Conservation (phyloP, 1,140 invertebrate species). For the Pseudobourletiella spinata region DNA sequence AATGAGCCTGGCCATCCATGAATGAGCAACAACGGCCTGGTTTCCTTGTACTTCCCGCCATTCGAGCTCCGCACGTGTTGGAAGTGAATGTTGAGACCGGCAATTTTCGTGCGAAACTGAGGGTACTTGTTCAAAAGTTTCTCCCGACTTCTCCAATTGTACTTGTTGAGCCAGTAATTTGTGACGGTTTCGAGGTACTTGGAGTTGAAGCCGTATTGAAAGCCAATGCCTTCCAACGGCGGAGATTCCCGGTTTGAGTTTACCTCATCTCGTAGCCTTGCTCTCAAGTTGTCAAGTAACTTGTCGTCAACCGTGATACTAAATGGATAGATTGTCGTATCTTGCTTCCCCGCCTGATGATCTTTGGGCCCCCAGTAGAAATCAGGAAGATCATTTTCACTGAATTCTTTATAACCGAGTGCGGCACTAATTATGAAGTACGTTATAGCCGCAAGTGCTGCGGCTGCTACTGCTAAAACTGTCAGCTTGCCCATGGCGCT, state of each 20-base stretch:
- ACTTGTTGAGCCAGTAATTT: slow-evolving; percentile 62
- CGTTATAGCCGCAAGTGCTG: no score
- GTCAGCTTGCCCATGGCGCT: no score
- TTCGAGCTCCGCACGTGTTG: slow-evolving; percentile 48
- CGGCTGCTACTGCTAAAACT: no score
- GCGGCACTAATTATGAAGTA: no score
- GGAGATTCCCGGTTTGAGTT: background rate
- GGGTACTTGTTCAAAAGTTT: slow-evolving; percentile 57
- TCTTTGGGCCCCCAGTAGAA: slow-evolving; percentile 45
- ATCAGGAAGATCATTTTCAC: background rate
- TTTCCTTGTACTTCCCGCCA: slow-evolving; percentile 39
- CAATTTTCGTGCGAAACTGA: slow-evolving; percentile 57
- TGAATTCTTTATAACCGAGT: no score
- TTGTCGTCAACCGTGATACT: slow-evolving; percentile 43
- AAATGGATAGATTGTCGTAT: slow-evolving; percentile 44
- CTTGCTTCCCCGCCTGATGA: slow-evolving; percentile 36
- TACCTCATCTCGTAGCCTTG: slow-evolving; percentile 14
- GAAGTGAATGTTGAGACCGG: slow-evolving; percentile 66
- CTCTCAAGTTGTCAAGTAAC: slow-evolving; percentile 40
- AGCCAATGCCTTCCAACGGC: slow-evolving; percentile 37
- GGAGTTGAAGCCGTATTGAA: slow-evolving; percentile 45
- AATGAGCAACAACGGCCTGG: slow-evolving; percentile 43
- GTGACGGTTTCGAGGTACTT: slow-evolving; percentile 48
- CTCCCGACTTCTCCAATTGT: slow-evolving; percentile 63
- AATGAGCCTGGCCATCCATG: slow-evolving; percentile 53